Percentiles rank a stretch among this genome's conserved stretches.
These are phyloP conservation scores for Ammospiza nelsoni DNA, from an alignment of 2,113 vertebrate genomes.

Conservation along the genomic window DNA sequence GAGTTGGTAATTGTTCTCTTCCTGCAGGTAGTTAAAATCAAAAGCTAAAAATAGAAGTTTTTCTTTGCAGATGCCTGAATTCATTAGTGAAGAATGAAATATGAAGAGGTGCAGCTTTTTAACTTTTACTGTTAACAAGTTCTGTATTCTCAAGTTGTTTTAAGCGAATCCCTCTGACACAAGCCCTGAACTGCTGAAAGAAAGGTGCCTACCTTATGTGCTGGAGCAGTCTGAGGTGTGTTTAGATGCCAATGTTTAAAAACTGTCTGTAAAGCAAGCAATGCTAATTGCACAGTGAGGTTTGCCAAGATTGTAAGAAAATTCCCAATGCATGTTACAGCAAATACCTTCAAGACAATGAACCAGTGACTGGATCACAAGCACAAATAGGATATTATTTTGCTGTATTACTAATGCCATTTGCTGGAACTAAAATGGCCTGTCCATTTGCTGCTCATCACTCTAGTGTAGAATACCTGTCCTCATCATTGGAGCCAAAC, in stretches of 20 bases:
- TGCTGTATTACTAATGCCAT: background rate
- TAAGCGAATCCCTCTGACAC: background rate
- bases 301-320: slow-evolving; percentile 16
- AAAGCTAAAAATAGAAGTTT: background rate
- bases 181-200: background rate
- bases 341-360: background rate
- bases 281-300: background rate
- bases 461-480: background rate
- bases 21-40: background rate
- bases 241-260: background rate
- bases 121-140: background rate
- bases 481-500: background rate
- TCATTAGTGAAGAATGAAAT: background rate
- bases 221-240: background rate
- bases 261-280: slow-evolving; percentile 6
- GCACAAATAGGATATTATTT: background rate
- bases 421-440: background rate
- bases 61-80: background rate
- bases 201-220: background rate
- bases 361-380: background rate
- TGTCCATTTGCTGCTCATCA: background rate
- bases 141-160: background rate
- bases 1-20: background rate
- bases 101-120: background rate
- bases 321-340: background rate